Evolutionary conservation across 2,888 invertebrate genomes (phyloP).

Genomic region (Philereme transversata): DNA sequence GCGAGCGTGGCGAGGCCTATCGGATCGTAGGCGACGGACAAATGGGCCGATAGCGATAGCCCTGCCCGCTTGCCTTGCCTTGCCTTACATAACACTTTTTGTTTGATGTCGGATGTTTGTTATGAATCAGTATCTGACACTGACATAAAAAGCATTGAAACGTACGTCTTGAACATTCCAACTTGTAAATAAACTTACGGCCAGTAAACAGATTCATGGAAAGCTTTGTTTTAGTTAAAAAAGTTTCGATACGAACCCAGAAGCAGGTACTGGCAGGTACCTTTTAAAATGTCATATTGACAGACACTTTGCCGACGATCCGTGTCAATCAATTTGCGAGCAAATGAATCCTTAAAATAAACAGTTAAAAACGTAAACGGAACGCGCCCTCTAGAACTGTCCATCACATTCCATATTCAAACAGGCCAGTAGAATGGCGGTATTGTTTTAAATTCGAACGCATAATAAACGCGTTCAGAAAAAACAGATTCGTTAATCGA

Average conservation of each 20-base stretch:
- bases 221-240: slow-evolving; percentile 7
- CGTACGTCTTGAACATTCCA: slow-evolving; percentile 11
- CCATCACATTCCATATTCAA: slow-evolving; percentile 79
- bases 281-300: slow-evolving; percentile 57
- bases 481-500: slow-evolving; percentile 72
- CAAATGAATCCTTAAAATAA: slow-evolving; percentile 68
- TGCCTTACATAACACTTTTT: slow-evolving; percentile 25
- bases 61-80: slow-evolving; percentile 16
- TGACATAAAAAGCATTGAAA: slow-evolving; percentile 19
- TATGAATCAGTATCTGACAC: slow-evolving; percentile 22
- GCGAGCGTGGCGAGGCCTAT: slow-evolving; percentile 49
- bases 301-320: slow-evolving; percentile 56
- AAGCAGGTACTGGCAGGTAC: slow-evolving; percentile 30
- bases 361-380: slow-evolving; percentile 64
- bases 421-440: slow-evolving; percentile 70
- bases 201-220: background rate
- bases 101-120: slow-evolving; percentile 21
- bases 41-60: slow-evolving; percentile 54
- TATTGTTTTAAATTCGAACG: slow-evolving; percentile 79
- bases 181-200: slow-evolving; percentile 10
- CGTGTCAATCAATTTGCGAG: slow-evolving; percentile 52
- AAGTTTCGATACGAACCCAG: slow-evolving; percentile 11
- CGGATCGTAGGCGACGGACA: slow-evolving; percentile 62
- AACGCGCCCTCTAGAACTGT: slow-evolving; percentile 59
- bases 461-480: slow-evolving; percentile 66